Conservation (phyloP, 2,888 invertebrate species). For the Protula sp. region DNA sequence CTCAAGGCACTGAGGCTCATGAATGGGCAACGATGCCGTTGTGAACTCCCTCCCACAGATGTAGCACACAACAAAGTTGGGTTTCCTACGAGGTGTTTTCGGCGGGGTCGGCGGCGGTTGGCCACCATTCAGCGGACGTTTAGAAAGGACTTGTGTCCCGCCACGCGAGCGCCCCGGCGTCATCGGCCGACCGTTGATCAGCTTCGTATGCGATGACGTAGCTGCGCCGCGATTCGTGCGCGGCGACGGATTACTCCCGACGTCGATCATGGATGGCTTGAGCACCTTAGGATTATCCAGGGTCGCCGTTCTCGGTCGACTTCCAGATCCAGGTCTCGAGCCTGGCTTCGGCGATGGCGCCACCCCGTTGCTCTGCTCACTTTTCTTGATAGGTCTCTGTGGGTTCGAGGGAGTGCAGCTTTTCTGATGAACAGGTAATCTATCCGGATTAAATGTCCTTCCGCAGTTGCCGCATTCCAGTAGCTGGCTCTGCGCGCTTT, state of each 20-base stretch:
- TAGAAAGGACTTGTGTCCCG: not conserved
- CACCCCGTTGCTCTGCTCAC: not conserved
- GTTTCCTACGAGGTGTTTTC: not conserved
- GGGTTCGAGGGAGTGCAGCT: conserved; percentile 55
- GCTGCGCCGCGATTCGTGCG: conserved; percentile 11
- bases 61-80: conserved; percentile 56
- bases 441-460: conserved; percentile 66
- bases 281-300: conserved; percentile 29
- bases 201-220: not conserved
- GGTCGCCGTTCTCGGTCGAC: conserved; percentile 36
- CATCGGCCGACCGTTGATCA: not conserved
- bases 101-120: not conserved
- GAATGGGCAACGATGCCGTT: conserved; percentile 61
- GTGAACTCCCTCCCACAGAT: conserved; percentile 65
- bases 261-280: conserved; percentile 17
- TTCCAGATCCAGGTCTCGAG: too few relatives aligned
- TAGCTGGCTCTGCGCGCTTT: conserved; percentile 60
- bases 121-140: not conserved
- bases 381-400: conserved; percentile 11
- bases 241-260: conserved; percentile 17
- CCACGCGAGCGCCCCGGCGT: not conserved
- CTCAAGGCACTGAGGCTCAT: conserved; percentile 64
- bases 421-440: conserved; percentile 62
- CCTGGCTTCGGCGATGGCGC: not conserved
- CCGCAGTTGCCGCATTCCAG: conserved; percentile 62